Evolutionary conservation across 1,140 invertebrate species (phyloP), one percentile per base, ranked within the genome.

Genomic region (Drosophila varians): DNA sequence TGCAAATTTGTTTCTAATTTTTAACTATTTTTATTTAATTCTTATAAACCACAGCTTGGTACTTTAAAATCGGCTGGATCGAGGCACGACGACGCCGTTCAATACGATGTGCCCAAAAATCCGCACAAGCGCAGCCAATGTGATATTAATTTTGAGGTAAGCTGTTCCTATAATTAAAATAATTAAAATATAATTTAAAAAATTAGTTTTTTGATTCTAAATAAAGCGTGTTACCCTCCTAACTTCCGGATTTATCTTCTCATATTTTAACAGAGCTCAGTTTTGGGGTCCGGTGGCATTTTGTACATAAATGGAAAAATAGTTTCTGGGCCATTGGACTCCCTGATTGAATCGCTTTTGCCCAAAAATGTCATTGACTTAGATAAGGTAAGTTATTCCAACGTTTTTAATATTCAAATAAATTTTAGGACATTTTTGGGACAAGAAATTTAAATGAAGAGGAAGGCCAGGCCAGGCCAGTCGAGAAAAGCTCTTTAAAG

Each of bases 251-350:
- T 0, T 26, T 69, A n/a, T 56, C 31, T 42, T 42, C 16, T 3
- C 9, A 4, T 4, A 19, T 55, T 23, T 57, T 64, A 19, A 14
- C 60, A 90, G 89, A 90, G 75, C 48, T 90, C 89, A 51, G 84
- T 89, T 34, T 68, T 90, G 60, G 90, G 90, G 34, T 77, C 80
- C 57, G 82, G 86, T 61, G 89, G 89, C 42, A 82, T 90, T 42
- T 78, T 90, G 78, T 90, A 90, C 49, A 88, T 90, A 78, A 82
- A 89, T 45, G 79, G 79, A 77, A 89, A 74, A 90, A 88, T 82
- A 78, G 89, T 79, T 74, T 91, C 90, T 57, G 90, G 89, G 8
- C 89, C 90, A 54, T 52, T 91, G 72, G 82, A 89, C 4, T 90
- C 90, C 25, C 56, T 91, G 0, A 54, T 79, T 19, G 88, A 82